Conservation (phyloP, 2,113 vertebrate genomes). For the Macrotus californicus region DNA sequence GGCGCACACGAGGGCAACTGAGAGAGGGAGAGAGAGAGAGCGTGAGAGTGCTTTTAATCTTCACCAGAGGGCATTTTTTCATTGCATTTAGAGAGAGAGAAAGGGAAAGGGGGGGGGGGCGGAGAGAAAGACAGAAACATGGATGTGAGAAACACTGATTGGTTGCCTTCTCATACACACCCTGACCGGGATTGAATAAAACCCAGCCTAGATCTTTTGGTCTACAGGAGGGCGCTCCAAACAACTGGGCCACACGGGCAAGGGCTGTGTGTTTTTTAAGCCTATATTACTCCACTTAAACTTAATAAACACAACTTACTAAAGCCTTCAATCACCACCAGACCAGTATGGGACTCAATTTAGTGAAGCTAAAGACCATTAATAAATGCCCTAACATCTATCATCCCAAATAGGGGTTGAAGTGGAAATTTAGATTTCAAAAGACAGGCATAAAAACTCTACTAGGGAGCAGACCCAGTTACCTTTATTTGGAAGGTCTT, state of each 20-base stretch:
- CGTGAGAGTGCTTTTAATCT: no score
- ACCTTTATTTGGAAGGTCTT: slow-evolving; percentile 12
- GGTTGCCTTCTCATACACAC: no score
- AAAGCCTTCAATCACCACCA: neutral
- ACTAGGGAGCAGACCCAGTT: neutral
- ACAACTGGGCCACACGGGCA: no score
- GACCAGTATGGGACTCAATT: neutral
- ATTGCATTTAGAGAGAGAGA: no score
- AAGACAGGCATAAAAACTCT: neutral
- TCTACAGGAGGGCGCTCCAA: no score
- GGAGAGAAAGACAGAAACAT: neutral
- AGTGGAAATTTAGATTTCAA: slow-evolving; percentile 20
- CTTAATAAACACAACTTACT: slow-evolving; percentile 5
- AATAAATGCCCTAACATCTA: neutral
- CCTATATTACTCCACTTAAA: neutral
- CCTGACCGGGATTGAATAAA: no score
- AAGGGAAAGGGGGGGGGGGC: neutral
- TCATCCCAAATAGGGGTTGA: neutral
- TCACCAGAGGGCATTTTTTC: neutral
- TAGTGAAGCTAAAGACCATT: neutral
- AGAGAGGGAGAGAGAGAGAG: no score
- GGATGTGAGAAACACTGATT: neutral
- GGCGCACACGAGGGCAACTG: no score
- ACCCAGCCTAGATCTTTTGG: no score
- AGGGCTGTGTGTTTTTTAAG: neutral